phyloP scores from a whole-genome alignment of 2,797 vertebrate species.

The Etheostoma perlongum region DNA sequence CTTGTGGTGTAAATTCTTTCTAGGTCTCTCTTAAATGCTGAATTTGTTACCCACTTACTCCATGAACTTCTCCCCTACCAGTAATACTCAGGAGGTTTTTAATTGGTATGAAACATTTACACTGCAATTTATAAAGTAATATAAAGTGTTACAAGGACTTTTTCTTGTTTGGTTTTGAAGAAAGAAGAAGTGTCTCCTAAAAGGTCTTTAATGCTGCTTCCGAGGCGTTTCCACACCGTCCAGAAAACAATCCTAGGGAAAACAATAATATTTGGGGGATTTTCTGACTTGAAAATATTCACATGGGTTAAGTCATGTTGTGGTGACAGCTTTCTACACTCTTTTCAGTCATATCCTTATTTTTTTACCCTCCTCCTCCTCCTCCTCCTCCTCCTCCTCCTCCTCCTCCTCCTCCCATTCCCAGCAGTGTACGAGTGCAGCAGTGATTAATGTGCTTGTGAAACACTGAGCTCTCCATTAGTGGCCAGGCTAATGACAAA shows the following conservation, averaged over 20 bases:
- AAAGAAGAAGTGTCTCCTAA: neutral
- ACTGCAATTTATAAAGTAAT: neutral
- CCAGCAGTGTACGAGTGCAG: constrained; percentile 49
- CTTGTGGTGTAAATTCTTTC: neutral
- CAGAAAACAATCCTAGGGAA: neutral
- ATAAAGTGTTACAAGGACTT: neutral
- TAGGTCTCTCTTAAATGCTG: neutral
- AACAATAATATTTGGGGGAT: neutral
- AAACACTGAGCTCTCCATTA: constrained; percentile 76
- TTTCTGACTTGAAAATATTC: neutral
- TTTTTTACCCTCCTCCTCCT: constrained; percentile 40
- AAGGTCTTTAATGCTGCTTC: neutral
- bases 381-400: constrained; percentile 21
- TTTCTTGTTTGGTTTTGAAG: too few species aligned
- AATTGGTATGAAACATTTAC: neutral
- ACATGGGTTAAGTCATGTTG: neutral
- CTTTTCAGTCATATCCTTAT: constrained; percentile 34
- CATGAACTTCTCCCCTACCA: neutral
- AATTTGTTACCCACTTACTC: neutral
- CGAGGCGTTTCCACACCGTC: neutral
- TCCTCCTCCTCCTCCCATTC: constrained; percentile 30
- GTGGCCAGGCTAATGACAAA: constrained; percentile 70
- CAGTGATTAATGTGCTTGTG: constrained; percentile 76
- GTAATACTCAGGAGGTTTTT: neutral
- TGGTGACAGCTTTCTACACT: constrained; percentile 21